A percentile compares a stretch with the other conserved stretches of the same genome.
phyloP scores from a whole-genome alignment of 2,113 vertebrate genomes.

The Nettapus auritus region DNA sequence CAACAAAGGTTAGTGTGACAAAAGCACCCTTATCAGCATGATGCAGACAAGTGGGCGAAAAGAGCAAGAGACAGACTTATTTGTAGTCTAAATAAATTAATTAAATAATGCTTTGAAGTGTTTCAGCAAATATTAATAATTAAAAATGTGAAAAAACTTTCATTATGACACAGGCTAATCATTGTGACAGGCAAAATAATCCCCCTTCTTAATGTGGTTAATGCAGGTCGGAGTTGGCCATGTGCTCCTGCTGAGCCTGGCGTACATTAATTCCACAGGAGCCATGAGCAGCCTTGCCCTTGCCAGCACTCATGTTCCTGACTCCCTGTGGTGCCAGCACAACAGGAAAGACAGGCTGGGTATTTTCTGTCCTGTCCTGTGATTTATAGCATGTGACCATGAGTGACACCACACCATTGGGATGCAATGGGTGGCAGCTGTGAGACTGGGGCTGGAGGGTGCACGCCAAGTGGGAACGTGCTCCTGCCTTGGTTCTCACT shows the following conservation, averaged over 20 bases:
- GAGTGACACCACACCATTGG: background rate
- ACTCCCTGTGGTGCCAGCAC: no score
- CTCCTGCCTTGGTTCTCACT: background rate
- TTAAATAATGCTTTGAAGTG: background rate
- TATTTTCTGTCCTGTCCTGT: background rate
- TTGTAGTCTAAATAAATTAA: background rate
- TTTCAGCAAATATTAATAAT: background rate
- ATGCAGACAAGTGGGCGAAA: background rate
- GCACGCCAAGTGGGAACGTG: background rate
- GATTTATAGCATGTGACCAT: background rate
- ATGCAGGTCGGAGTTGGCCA: background rate
- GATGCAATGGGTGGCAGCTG: accelerated
- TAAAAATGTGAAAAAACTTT: background rate
- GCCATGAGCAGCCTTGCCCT: background rate
- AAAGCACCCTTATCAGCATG: background rate
- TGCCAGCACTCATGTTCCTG: background rate
- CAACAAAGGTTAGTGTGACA: background rate
- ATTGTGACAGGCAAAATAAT: background rate
- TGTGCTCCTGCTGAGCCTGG: background rate
- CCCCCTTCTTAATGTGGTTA: background rate
- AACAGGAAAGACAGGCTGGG: background rate
- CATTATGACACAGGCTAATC: background rate
- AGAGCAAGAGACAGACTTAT: background rate
- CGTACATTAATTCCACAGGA: background rate
- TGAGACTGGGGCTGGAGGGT: background rate